phyloP scores from a whole-genome alignment of 2,797 vertebrate genomes.

The Ctenopoma multispine region DNA sequence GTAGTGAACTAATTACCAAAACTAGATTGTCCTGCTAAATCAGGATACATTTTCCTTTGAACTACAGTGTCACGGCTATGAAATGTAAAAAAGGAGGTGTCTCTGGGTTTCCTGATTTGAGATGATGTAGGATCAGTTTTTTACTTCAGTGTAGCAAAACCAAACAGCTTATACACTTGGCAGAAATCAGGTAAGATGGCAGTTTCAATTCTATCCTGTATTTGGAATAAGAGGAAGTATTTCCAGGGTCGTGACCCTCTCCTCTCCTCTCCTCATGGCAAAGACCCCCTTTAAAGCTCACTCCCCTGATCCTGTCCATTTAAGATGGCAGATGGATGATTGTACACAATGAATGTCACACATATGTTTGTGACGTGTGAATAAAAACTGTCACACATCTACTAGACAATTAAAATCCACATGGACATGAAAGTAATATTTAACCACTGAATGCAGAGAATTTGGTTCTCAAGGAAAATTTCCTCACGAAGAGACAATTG shows the following conservation, averaged over 20 bases:
- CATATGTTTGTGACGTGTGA: conserved; percentile 52
- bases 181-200: conserved; percentile 25
- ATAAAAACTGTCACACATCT: conserved; percentile 15
- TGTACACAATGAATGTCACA: conserved; percentile 57
- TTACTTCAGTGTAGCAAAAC: not conserved
- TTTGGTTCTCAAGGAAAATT: not conserved
- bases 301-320: conserved; percentile 64
- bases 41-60: not conserved
- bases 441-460: not conserved
- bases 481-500: not conserved
- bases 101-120: conserved; percentile 5
- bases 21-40: conserved; percentile 1
- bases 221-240: conserved; percentile 73
- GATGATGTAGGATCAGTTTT: conserved; percentile 3
- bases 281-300: conserved; percentile 73
- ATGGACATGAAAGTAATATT: not conserved
- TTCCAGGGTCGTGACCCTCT: too few species aligned
- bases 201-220: conserved; percentile 60
- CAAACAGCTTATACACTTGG: conserved; percentile 2
- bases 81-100: not conserved
- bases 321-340: too few species aligned
- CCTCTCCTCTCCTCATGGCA: conserved; percentile 68
- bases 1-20: conserved; percentile 2
- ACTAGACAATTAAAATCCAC: not conserved
- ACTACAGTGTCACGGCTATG: not conserved